These are phyloP conservation scores for Rhogogaster chlorosoma DNA, from an alignment of 2,888 invertebrate genomes.

Conservation along the genomic window DNA sequence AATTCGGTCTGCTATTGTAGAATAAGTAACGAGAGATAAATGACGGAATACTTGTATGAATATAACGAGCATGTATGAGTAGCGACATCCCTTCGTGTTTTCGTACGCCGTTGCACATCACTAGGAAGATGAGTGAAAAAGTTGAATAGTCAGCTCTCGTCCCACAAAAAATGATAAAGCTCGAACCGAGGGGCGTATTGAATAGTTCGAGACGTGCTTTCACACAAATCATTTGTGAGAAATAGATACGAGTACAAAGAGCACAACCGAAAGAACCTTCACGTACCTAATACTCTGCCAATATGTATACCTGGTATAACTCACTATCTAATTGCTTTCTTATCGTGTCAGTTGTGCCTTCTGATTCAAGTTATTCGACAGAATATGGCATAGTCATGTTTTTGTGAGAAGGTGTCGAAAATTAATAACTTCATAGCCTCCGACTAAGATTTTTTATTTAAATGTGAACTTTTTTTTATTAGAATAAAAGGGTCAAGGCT, in stretches of 20 bases:
- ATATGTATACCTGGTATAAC: background rate
- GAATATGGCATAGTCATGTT: background rate
- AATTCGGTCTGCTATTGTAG: background rate
- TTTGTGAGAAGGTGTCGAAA: background rate
- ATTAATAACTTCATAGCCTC: background rate
- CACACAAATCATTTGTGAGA: slow-evolving; percentile 12
- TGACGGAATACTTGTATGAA: slow-evolving; percentile 6
- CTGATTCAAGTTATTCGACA: background rate
- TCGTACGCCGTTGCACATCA: slow-evolving; percentile 19
- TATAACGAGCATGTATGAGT: background rate
- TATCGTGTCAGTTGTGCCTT: background rate
- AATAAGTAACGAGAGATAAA: background rate
- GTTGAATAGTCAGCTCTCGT: background rate
- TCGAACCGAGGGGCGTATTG: slow-evolving; percentile 20
- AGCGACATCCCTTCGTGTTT: slow-evolving; percentile 7
- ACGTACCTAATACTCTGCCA: background rate
- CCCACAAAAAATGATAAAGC: slow-evolving; percentile 22
- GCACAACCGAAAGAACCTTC: background rate
- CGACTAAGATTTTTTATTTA: background rate
- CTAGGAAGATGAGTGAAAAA: slow-evolving; percentile 12
- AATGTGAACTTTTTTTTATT: background rate
- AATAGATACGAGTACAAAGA: background rate
- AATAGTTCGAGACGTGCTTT: slow-evolving; percentile 32
- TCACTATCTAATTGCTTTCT: slow-evolving; percentile 22
- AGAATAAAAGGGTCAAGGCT: background rate